phyloP scores from a whole-genome alignment of 1,140 invertebrate species.

The Drosophila kikkawai region DNA sequence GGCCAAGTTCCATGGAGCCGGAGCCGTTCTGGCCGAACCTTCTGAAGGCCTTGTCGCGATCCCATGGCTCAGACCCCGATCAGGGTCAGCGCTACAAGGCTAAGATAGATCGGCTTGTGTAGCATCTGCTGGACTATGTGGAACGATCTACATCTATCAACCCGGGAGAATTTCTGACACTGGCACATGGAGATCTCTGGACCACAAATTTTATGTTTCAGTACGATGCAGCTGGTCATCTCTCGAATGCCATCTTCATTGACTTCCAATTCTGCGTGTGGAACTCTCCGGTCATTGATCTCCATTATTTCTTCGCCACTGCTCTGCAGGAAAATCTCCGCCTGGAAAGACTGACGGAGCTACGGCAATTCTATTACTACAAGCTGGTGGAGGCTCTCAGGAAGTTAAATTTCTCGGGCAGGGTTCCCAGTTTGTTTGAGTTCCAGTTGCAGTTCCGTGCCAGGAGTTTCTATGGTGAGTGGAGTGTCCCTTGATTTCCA shows the following conservation, averaged over 20 bases:
- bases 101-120: slow-evolving; percentile 51
- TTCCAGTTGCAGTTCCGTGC: slow-evolving; percentile 59
- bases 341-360: slow-evolving; percentile 34
- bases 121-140: slow-evolving; percentile 62
- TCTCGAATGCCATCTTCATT: slow-evolving; percentile 68
- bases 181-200: slow-evolving; percentile 89
- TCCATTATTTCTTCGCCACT: slow-evolving; percentile 73
- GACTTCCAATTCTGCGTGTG: slow-evolving; percentile 81
- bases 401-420: slow-evolving; percentile 50
- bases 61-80: slow-evolving; percentile 37
- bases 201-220: slow-evolving; percentile 89
- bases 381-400: slow-evolving; percentile 49
- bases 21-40: slow-evolving; percentile 49
- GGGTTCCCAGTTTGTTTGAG: slow-evolving; percentile 64
- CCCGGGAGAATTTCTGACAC: slow-evolving; percentile 86
- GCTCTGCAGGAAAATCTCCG: slow-evolving; percentile 48
- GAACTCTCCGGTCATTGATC: slow-evolving; percentile 71
- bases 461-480: slow-evolving; percentile 62
- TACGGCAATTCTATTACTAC: slow-evolving; percentile 72
- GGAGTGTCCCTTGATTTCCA: background rate
- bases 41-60: slow-evolving; percentile 45
- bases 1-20: slow-evolving; percentile 86
- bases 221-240: slow-evolving; percentile 81
- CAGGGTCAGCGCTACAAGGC: slow-evolving; percentile 43
- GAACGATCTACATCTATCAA: slow-evolving; percentile 53